A percentile compares a stretch with the other conserved stretches of the same genome.
Conservation (phyloP, 2,888 invertebrate genomes). For the Rhagophthalmus giganteus region DNA sequence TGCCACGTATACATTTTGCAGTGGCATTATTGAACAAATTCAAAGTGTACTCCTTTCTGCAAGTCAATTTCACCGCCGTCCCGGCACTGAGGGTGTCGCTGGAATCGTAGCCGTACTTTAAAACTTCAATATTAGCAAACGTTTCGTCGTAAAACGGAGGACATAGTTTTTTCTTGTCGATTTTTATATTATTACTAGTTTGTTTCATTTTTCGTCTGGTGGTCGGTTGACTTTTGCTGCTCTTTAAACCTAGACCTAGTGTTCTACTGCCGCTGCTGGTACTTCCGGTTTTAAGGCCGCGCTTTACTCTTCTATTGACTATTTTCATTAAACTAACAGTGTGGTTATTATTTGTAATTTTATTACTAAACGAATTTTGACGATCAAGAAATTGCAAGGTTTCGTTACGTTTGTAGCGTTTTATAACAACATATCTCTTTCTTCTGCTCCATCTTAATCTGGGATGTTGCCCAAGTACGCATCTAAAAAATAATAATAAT, state of each 20-base stretch:
- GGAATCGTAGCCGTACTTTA: constrained; percentile 71
- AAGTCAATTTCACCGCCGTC: constrained; percentile 73
- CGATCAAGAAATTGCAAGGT: neutral
- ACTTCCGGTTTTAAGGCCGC: constrained; percentile 48
- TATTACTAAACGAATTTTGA: neutral
- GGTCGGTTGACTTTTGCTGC: constrained; percentile 22
- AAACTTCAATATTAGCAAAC: constrained; percentile 69
- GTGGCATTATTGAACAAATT: constrained; percentile 75
- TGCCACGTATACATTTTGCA: constrained; percentile 78
- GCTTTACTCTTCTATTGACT: constrained; percentile 10
- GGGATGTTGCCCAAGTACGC: constrained; percentile 74
- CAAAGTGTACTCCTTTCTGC: constrained; percentile 75
- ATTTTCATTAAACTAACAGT: neutral
- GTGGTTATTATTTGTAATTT: constrained; percentile 12
- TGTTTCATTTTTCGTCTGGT: constrained; percentile 40
- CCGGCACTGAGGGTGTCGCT: constrained; percentile 76
- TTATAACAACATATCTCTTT: constrained; percentile 60
- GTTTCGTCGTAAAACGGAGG: constrained; percentile 67
- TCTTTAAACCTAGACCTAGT: constrained; percentile 37
- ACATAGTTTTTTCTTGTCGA: constrained; percentile 62
- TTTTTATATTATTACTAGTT: constrained; percentile 35
- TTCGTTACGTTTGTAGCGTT: constrained; percentile 42
- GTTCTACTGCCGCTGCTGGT: constrained; percentile 42
- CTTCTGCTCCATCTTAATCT: constrained; percentile 79
- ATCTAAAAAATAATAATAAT: constrained; percentile 17